phyloP scores from a whole-genome alignment of 2,888 invertebrate species.

The Altica lythri region DNA sequence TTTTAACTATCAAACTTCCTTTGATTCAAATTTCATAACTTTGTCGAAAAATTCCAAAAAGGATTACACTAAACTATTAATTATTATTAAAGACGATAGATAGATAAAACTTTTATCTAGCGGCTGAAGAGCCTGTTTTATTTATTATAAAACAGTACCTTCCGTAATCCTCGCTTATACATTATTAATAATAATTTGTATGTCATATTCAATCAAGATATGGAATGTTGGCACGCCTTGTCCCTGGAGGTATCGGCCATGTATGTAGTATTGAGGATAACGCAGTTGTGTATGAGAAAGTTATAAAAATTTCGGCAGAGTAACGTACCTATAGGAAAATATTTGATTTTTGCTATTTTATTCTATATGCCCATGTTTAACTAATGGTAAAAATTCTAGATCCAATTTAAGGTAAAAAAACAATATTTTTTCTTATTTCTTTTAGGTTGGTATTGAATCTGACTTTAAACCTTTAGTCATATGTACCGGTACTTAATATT shows the following conservation, averaged over 20 bases:
- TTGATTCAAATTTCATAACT: not conserved
- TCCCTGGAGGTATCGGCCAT: conserved; percentile 17
- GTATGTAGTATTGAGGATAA: conserved; percentile 21
- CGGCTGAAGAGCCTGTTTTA: not conserved
- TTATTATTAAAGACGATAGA: not conserved
- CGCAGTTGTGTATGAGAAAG: conserved; percentile 2
- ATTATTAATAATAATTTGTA: conserved; percentile 15
- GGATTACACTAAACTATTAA: not conserved
- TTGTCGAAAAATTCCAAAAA: not conserved
- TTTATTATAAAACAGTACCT: conserved; percentile 10
- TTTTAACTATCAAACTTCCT: conserved; percentile 1
- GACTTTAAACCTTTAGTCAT: no score
- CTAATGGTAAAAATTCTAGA: no score
- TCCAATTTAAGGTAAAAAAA: no score
- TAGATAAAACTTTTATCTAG: no score
- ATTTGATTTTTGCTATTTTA: conserved; percentile 1
- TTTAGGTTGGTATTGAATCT: no score
- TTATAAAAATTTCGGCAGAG: no score
- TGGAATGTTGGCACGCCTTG: conserved; percentile 20
- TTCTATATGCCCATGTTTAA: not conserved
- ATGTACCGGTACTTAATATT: no score
- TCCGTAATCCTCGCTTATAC: conserved; percentile 8
- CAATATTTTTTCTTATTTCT: no score
- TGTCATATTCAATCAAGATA: conserved; percentile 14
- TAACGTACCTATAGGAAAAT: no score